A percentile compares a stretch with the other conserved stretches of the same genome.
phyloP scores from a whole-genome alignment of 2,888 invertebrate species.

The Lydus trimaculatus region DNA sequence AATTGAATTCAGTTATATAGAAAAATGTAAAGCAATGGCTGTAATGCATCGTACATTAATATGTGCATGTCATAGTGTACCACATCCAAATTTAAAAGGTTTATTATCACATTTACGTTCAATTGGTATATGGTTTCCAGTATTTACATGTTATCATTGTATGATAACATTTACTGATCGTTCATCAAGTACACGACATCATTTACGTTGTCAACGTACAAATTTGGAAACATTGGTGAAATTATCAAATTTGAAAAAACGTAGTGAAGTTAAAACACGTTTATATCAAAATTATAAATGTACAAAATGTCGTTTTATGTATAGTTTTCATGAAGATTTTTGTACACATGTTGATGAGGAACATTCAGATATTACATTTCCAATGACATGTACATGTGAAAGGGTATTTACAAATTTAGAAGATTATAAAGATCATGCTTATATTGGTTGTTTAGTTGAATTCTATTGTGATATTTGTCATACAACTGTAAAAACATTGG shows the following conservation, averaged over 20 bases:
- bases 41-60: constrained; percentile 51
- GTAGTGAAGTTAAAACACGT: constrained; percentile 53
- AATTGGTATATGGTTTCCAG: constrained; percentile 62
- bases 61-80: constrained; percentile 56
- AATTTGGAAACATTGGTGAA: constrained; percentile 49
- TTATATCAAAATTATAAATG: constrained; percentile 58
- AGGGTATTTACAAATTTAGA: constrained; percentile 49
- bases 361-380: constrained; percentile 45
- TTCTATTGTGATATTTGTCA: constrained; percentile 58
- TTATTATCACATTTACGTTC: constrained; percentile 54
- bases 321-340: constrained; percentile 55
- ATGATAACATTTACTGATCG: constrained; percentile 64
- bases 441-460: constrained; percentile 52
- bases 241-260: constrained; percentile 50
- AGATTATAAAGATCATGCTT: constrained; percentile 54
- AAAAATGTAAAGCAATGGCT: constrained; percentile 55
- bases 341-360: constrained; percentile 54
- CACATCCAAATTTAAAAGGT: constrained; percentile 49
- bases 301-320: constrained; percentile 52
- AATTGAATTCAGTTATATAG: constrained; percentile 54
- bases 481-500: constrained; percentile 47
- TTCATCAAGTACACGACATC: constrained; percentile 53
- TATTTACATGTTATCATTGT: constrained; percentile 70
- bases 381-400: constrained; percentile 49
- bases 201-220: constrained; percentile 45